These are phyloP conservation scores for Characodon lateralis DNA, from an alignment of 2,797 vertebrate species.

Conservation along the genomic window DNA sequence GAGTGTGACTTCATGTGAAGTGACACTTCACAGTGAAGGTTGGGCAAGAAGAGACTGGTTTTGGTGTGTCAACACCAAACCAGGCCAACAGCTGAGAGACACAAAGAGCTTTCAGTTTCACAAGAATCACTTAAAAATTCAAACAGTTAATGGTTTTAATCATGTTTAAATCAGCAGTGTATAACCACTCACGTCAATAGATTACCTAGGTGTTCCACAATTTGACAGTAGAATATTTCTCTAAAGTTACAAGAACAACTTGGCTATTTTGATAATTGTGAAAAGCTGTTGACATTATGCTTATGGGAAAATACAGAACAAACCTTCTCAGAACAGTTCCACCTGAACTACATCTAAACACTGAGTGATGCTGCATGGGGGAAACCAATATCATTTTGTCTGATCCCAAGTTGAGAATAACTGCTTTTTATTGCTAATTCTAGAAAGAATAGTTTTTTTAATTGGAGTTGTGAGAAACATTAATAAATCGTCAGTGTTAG, in stretches of 20 bases:
- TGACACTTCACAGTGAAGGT: slow-evolving; percentile 25
- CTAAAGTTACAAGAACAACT: slow-evolving; percentile 5
- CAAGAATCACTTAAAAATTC: slow-evolving; percentile 33
- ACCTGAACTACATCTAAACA: slow-evolving; percentile 32
- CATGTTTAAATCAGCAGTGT: slow-evolving; percentile 4
- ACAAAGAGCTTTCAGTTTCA: slow-evolving; percentile 30
- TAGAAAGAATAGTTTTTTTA: too few relatives aligned
- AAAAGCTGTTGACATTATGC: slow-evolving; percentile 28
- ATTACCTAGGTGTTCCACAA: slow-evolving; percentile 4
- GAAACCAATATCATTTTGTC: background rate
- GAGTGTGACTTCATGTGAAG: slow-evolving; percentile 55
- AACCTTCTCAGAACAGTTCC: slow-evolving; percentile 19
- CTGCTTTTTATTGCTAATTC: too few relatives aligned
- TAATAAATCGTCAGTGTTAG: too few relatives aligned
- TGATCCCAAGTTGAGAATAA: slow-evolving; percentile 1
- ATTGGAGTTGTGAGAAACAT: too few relatives aligned
- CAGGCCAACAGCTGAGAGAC: slow-evolving; percentile 24
- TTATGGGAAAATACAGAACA: slow-evolving; percentile 18
- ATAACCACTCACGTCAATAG: slow-evolving; percentile 29
- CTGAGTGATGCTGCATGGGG: background rate
- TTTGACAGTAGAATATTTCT: slow-evolving; percentile 15
- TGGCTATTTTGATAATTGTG: slow-evolving; percentile 22
- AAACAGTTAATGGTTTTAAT: slow-evolving; percentile 41
- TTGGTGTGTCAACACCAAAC: too few relatives aligned
- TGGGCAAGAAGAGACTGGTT: slow-evolving; percentile 5